phyloP scores from a whole-genome alignment of 1,140 invertebrate genomes.

The Meteorus sp. region DNA sequence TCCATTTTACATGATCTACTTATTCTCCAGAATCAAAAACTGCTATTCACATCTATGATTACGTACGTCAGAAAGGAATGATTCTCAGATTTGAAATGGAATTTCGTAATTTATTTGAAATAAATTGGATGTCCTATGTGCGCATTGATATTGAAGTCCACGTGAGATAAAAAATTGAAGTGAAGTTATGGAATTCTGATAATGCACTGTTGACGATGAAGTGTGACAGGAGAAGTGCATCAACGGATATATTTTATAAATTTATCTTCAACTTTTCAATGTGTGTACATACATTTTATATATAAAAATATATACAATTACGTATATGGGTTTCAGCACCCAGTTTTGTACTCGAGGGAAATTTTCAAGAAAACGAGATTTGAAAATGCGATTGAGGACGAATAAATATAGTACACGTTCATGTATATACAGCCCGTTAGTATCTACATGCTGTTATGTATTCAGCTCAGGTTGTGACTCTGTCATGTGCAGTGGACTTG shows the following conservation, averaged over 20 bases:
- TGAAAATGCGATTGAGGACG: conserved; percentile 23
- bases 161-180: neutral
- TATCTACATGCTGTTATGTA: conserved; percentile 4
- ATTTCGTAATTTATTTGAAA: too few species aligned
- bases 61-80: too few species aligned
- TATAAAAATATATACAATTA: neutral
- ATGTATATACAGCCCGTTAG: too few species aligned
- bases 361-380: conserved; percentile 28
- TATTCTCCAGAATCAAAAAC: too few species aligned
- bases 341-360: conserved; percentile 28
- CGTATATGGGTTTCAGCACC: conserved; percentile 4
- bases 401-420: too few species aligned
- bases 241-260: neutral
- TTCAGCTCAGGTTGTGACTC: conserved; percentile 2
- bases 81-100: too few species aligned
- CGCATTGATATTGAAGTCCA: neutral
- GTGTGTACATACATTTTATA: neutral
- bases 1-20: too few species aligned
- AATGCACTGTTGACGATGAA: too few species aligned
- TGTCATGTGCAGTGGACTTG: conserved; percentile 22
- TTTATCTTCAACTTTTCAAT: neutral
- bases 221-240: neutral
- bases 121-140: too few species aligned
- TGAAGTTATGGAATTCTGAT: too few species aligned
- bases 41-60: too few species aligned